phyloP scores from a whole-genome alignment of 2,888 invertebrate genomes.

The Cacoxenus indagator region DNA sequence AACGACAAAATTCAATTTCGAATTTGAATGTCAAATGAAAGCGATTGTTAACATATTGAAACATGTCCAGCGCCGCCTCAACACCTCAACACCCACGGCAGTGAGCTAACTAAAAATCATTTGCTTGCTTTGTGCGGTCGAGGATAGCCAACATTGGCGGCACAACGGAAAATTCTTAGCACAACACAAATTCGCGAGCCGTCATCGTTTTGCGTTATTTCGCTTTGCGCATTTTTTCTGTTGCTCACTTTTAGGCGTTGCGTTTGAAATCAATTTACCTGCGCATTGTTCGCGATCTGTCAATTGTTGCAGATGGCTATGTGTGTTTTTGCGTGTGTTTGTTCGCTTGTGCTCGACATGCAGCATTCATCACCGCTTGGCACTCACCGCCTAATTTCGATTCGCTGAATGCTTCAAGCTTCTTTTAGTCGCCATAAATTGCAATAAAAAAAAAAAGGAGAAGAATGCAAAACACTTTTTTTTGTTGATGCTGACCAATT shows the following conservation, averaged over 20 bases:
- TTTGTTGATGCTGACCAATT: too few relatives aligned
- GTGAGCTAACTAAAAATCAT: not conserved
- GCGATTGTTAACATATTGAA: conserved; percentile 18
- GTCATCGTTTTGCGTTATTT: not conserved
- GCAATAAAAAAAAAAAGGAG: too few relatives aligned
- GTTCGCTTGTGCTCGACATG: not conserved
- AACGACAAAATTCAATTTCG: conserved; percentile 1
- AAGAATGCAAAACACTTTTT: too few relatives aligned
- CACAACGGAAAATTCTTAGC: too few relatives aligned
- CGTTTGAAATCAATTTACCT: conserved; percentile 14
- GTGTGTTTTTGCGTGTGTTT: not conserved
- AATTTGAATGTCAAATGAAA: conserved; percentile 22
- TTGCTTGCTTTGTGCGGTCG: not conserved
- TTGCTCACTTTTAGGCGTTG: conserved; percentile 2
- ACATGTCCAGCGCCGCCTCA: not conserved
- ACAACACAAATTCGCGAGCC: not conserved
- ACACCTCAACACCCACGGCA: not conserved
- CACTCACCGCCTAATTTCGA: conserved; percentile 2
- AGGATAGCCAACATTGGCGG: too few relatives aligned
- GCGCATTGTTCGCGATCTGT: conserved; percentile 10
- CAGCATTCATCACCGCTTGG: not conserved
- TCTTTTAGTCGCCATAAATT: not conserved
- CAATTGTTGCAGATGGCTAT: not conserved
- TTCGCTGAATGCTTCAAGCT: not conserved
- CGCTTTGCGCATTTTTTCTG: not conserved